Base-by-base conservation (phyloP, 2,113 vertebrate species). In the Dicentrarchus labrax region DNA sequence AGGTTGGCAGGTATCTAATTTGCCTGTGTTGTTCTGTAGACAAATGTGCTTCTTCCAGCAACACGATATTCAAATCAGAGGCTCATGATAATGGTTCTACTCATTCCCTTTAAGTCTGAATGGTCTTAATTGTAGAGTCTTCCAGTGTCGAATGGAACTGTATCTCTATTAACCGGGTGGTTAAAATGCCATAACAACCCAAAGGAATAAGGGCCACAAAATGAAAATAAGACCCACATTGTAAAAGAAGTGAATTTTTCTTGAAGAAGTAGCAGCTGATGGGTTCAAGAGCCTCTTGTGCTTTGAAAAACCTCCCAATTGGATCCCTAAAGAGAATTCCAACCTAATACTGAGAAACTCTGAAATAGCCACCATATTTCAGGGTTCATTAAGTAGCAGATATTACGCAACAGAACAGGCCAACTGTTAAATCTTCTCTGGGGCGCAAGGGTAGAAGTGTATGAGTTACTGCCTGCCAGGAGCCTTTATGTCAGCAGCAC, bases 311-410 rank as follows among this genome's bases (percentile, higher is more conserved):
- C 53, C 50, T 76, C 75, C 61, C 50, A 43, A 72, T 71, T 36
- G 43, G 76, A 88, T 5, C 21, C 9, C 38, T 64, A 60, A 69
- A 47, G 43, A 82, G 78, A 87, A 85, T 79, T 86, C 62, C 66
- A 74, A 78, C 56, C 48, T 39, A 41, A 82, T 85, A 78, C 70
- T 85, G 69, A 47, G 77, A 86, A 90, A 85, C 72, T 78, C 57
- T 77, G 45, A 90, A 91, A 87, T 60, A 59, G 71, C 54, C 72
- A 41, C 77, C 78, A 86, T 85, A 88, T 88, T 91, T 91, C 83
- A 92, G 67, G 87, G 84, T 84, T 85, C 84, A 84, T 93, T 91
- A 81, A 88, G 75, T 57, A 87, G 77, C 72, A 88, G 83, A 83
- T 91, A 89, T 92, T 85, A 86, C 22, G 73, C 81, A 75, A 86